These are phyloP conservation scores for Phoeniculus purpureus DNA, from an alignment of 2,797 vertebrate genomes.

Conservation along the genomic window DNA sequence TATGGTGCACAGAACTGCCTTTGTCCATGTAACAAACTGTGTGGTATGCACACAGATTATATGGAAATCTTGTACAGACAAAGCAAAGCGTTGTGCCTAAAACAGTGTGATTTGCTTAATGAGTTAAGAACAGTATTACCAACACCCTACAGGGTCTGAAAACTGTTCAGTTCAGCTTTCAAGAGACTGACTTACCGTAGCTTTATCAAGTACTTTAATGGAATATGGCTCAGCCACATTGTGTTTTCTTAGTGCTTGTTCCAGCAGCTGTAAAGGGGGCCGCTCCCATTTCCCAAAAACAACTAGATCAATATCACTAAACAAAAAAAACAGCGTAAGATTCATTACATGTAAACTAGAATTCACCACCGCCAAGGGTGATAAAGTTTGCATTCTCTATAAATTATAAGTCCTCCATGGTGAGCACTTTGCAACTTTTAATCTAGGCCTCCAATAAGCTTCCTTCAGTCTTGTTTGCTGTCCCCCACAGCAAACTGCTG, in stretches of 20 bases:
- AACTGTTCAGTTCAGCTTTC: not conserved
- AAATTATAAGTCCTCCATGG: not conserved
- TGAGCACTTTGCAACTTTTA: not conserved
- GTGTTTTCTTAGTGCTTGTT: conserved; percentile 94
- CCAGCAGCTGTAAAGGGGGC: conserved; percentile 91
- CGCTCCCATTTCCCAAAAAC: conserved; percentile 98
- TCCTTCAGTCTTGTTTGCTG: not conserved
- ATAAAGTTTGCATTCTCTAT: not conserved
- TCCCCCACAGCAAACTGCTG: too few relatives aligned
- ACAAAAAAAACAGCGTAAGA: not conserved
- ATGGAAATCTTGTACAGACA: not conserved
- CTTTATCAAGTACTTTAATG: conserved; percentile 99
- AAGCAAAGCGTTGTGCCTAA: not conserved
- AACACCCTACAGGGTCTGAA: not conserved
- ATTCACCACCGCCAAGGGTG: not conserved
- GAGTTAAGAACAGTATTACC: not conserved
- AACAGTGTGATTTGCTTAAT: not conserved
- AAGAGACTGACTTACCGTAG: conserved; percentile 84
- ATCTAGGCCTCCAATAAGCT: not conserved
- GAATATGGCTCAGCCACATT: conserved; percentile 93
- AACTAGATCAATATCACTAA: conserved; percentile 96
- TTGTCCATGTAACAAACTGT: not conserved
- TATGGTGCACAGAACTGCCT: fast-evolving
- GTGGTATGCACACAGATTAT: not conserved
- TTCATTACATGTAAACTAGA: not conserved